phyloP scores from a whole-genome alignment of 1,140 invertebrate genomes.

The Apis florea region DNA sequence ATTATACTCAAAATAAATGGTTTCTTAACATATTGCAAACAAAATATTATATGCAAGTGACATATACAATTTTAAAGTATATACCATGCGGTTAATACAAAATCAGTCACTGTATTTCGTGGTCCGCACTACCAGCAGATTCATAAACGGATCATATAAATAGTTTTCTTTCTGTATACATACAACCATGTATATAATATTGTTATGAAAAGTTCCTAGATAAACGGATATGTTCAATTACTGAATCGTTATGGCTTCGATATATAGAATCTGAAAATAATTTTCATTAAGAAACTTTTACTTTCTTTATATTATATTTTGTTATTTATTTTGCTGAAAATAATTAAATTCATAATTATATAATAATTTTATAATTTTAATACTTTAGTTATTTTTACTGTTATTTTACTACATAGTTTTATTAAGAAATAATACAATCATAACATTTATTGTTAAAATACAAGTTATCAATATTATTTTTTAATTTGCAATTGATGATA shows the following conservation, averaged over 20 bases:
- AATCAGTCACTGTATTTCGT: conserved; percentile 53
- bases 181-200: conserved; percentile 7
- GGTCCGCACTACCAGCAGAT: conserved; percentile 41
- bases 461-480: neutral
- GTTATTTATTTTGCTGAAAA: neutral
- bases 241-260: conserved; percentile 15
- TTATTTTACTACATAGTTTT: neutral
- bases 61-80: conserved; percentile 46
- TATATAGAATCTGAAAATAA: conserved; percentile 6
- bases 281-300: neutral
- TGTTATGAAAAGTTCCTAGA: conserved; percentile 37
- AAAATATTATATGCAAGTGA: conserved; percentile 36
- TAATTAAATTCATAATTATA: too few species aligned
- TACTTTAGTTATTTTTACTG: too few species aligned
- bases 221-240: conserved; percentile 21
- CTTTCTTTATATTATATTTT: neutral
- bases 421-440: neutral
- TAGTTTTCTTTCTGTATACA: conserved; percentile 47
- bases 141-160: conserved; percentile 49
- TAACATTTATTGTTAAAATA: neutral
- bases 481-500: neutral
- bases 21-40: conserved; percentile 22
- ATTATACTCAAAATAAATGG: conserved; percentile 22
- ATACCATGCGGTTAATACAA: conserved; percentile 58
- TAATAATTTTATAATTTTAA: too few species aligned